Evolutionary conservation across 2,797 vertebrate genomes (phyloP).

Genomic region (Micrastur ruficollis): DNA sequence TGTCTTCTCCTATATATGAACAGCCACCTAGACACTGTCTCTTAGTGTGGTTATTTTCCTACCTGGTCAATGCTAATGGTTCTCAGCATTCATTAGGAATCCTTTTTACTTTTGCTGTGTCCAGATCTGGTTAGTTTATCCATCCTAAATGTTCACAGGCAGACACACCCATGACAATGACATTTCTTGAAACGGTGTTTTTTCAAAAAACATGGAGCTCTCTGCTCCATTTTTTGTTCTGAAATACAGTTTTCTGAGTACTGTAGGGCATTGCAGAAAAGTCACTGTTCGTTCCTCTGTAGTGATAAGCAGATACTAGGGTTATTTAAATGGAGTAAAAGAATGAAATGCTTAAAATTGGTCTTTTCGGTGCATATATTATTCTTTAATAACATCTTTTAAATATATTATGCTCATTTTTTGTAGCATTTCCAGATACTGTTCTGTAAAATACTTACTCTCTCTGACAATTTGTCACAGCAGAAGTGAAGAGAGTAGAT

Average conservation of each 20-base stretch:
- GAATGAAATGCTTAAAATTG: neutral
- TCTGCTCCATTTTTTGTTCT: neutral
- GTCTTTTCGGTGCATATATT: neutral
- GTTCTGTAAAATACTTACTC: neutral
- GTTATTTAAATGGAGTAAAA: neutral
- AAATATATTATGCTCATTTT: neutral
- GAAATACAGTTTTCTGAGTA: neutral
- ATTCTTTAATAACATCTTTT: neutral
- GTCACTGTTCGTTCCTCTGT: neutral
- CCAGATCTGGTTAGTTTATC: neutral
- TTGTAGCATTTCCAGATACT: neutral
- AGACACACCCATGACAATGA: neutral
- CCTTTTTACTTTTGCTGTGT: neutral
- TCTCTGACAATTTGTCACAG: neutral
- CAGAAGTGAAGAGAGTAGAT: neutral
- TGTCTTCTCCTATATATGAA: neutral
- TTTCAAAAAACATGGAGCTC: neutral
- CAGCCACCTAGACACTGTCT: accelerated
- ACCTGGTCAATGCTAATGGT: neutral
- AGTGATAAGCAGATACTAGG: neutral
- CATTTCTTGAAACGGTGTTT: accelerated
- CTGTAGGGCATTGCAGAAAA: neutral
- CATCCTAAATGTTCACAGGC: neutral
- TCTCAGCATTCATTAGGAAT: neutral
- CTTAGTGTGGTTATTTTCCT: neutral